Evolutionary conservation across 2,113 vertebrate species (phyloP).

Genomic region (Corythornis madagascariensis): DNA sequence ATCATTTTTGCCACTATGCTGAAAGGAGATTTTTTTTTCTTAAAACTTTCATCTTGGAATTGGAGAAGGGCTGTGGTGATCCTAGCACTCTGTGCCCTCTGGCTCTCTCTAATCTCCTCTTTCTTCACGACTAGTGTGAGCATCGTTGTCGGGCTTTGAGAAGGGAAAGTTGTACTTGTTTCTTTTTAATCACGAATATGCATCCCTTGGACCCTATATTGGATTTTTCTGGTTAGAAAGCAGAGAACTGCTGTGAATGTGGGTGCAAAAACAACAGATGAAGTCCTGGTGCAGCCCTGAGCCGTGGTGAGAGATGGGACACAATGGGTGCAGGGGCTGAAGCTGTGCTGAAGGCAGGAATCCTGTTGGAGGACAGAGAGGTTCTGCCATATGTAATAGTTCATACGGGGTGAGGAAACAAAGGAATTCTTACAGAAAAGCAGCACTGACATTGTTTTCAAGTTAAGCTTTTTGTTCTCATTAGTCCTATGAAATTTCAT

Average conservation of each 20-base stretch:
- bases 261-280: background rate
- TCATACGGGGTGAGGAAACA: background rate
- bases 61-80: background rate
- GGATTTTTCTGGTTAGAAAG: background rate
- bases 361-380: background rate
- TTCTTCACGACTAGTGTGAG: background rate
- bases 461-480: background rate
- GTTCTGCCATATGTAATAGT: background rate
- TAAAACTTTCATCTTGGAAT: background rate
- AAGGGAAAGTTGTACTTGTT: background rate
- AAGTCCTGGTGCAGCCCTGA: background rate
- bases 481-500: conserved; percentile 13
- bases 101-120: background rate
- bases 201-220: background rate
- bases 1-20: background rate
- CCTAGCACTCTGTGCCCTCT: background rate
- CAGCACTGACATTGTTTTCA: background rate
- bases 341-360: background rate
- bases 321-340: background rate
- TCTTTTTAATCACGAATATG: background rate
- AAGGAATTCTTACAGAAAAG: background rate
- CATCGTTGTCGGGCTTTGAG: background rate
- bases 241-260: background rate
- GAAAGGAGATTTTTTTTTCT: background rate
- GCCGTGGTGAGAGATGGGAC: background rate